These are phyloP conservation scores for Ctenodactylus gundi DNA, from an alignment of 2,113 vertebrate genomes.

Conservation along the genomic window DNA sequence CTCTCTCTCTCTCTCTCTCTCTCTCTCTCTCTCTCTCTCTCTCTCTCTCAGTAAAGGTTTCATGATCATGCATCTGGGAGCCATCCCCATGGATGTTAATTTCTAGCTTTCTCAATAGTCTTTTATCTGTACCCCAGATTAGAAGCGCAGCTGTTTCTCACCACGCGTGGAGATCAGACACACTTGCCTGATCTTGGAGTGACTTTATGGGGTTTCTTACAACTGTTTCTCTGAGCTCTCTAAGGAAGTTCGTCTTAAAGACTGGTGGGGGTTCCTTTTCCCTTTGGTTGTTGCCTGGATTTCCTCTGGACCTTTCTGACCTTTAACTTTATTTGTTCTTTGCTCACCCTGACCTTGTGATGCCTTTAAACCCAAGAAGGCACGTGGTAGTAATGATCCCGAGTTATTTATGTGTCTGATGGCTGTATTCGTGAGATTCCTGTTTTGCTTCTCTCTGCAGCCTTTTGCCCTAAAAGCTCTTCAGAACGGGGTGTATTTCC, in stretches of 20 bases:
- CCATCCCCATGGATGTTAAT: conserved; percentile 15
- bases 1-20: no score
- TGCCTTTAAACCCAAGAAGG: conserved; percentile 35
- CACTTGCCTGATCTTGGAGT: conserved; percentile 17
- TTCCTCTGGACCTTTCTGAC: conserved; percentile 37
- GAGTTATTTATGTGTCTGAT: conserved; percentile 23
- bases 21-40: no score
- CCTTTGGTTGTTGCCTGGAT: neutral
- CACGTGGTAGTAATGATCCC: neutral
- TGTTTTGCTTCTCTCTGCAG: conserved; percentile 17
- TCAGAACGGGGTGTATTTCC: conserved; percentile 29
- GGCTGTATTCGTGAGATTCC: conserved; percentile 23
- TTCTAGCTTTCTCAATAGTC: conserved; percentile 57
- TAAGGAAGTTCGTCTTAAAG: conserved; percentile 26
- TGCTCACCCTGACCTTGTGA: neutral
- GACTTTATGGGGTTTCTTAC: conserved; percentile 33
- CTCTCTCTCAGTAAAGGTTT: conserved; percentile 45
- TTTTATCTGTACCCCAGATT: conserved; percentile 51
- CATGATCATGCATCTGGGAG: neutral
- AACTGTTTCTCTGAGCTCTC: conserved; percentile 35
- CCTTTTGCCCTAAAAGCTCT: conserved; percentile 53
- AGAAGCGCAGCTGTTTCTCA: conserved; percentile 63
- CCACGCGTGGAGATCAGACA: conserved; percentile 40
- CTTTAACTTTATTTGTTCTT: conserved; percentile 33
- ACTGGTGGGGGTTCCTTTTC: neutral